phyloP scores from a whole-genome alignment of 2,113 vertebrate species.

The Columbina picui region DNA sequence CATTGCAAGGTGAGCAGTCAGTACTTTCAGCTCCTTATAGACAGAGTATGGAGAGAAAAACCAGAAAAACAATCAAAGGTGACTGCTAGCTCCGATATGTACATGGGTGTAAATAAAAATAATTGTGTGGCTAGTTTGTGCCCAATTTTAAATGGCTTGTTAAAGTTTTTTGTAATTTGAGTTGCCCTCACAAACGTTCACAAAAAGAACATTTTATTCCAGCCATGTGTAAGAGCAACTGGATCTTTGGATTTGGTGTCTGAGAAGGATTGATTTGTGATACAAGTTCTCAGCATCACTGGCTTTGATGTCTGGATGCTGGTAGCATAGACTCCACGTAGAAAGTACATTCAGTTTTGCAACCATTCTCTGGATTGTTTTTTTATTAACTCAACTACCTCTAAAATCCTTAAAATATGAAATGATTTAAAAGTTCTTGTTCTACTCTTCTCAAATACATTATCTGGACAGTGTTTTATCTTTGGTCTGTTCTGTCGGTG shows the following conservation, averaged over 20 bases:
- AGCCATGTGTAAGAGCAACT: neutral
- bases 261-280: neutral
- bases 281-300: neutral
- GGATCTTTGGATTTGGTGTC: neutral
- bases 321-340: neutral
- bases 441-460: neutral
- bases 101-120: neutral
- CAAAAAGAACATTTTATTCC: neutral
- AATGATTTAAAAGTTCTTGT: neutral
- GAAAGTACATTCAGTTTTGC: neutral
- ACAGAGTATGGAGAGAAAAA: neutral
- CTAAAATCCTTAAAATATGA: neutral
- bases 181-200: neutral
- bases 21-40: neutral
- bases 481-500: neutral
- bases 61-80: neutral
- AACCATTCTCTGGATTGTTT: neutral
- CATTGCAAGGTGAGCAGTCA: neutral
- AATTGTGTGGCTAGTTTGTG: neutral
- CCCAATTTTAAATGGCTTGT: neutral
- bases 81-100: neutral
- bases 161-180: neutral
- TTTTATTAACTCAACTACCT: neutral
- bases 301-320: neutral
- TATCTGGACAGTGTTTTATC: neutral